Base-by-base conservation (phyloP, 92 coral and sea anemone genomes). In the Paramuricea clavata region DNA sequence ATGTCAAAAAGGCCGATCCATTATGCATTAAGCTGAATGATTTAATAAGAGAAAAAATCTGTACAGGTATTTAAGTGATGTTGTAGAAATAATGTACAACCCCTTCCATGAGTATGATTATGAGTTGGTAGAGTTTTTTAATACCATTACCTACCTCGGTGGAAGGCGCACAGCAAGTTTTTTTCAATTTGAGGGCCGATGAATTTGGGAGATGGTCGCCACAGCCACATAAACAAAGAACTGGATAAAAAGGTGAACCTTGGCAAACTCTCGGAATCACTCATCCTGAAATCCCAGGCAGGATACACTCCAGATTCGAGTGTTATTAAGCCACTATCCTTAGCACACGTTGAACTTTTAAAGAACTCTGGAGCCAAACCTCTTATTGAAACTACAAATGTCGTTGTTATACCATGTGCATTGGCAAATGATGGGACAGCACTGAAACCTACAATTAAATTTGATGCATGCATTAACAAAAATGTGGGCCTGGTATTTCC, bases 31-130 rank as follows among this genome's bases (percentile, higher is more conserved):
- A 91, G 39, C 27, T 91, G 21, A 32, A 91, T 0, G 94, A 91
- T 16, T 82, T 91, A 1, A 33, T 22, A 19, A 76, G 83, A 83
- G 91, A 91, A 70, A 88, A 88, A 73, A 79, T 88, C 1, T 90
- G 13, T 79, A 88, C 71, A 91, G 54, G 62, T 92, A 85, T n/a
- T 42, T 92, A 5, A 75, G 21, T 43, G 92, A 89, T 59, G 92
- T 50, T 19, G 22, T 50, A 12, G 59, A 50, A 19, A 50, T 50
- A 50, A 12, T 50, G 19, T 50, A 50, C 22, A 19, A 50, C 59
- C 59, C 59, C 22, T 19, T 12, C 17, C 59, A 7, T 2, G 59
- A 50, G 21, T 50, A 50, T 50, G 59, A 50, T 50, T 13, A 7
- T 12, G 59, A 50, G 22, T 4, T 50, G 7, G 15, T 10, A 12